phyloP scores from a whole-genome alignment of 2,797 vertebrate genomes.

The Streptopelia turtur region DNA sequence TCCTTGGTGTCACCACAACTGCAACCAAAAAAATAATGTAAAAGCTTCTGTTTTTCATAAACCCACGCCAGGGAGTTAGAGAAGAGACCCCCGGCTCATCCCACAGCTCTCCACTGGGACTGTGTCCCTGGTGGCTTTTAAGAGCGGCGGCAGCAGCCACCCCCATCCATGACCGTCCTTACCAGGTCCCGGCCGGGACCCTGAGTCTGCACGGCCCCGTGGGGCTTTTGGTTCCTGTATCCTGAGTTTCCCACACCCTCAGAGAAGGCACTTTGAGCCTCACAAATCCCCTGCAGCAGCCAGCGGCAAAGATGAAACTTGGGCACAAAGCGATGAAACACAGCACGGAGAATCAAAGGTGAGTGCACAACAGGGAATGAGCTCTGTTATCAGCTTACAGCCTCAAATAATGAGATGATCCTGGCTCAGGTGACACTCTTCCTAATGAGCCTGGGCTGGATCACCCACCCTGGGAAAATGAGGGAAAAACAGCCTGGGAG shows the following conservation, averaged over 20 bases:
- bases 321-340: neutral
- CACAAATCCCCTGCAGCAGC: neutral
- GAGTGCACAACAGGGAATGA: neutral
- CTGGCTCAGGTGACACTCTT: neutral
- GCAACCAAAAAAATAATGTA: neutral
- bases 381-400: neutral
- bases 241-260: neutral
- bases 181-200: fast-evolving
- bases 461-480: neutral
- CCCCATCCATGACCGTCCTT: neutral
- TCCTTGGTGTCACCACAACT: neutral
- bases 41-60: neutral
- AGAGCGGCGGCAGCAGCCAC: neutral
- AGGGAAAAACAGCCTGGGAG: neutral
- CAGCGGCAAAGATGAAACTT: neutral
- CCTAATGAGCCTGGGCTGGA: neutral
- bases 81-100: neutral
- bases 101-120: neutral
- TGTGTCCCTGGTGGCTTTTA: neutral
- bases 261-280: neutral
- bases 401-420: neutral
- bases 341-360: neutral
- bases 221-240: neutral
- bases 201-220: neutral
- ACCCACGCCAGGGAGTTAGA: neutral